These are phyloP conservation scores for Psix sp. DNA, from an alignment of 1,140 invertebrate genomes.

Conservation along the genomic window DNA sequence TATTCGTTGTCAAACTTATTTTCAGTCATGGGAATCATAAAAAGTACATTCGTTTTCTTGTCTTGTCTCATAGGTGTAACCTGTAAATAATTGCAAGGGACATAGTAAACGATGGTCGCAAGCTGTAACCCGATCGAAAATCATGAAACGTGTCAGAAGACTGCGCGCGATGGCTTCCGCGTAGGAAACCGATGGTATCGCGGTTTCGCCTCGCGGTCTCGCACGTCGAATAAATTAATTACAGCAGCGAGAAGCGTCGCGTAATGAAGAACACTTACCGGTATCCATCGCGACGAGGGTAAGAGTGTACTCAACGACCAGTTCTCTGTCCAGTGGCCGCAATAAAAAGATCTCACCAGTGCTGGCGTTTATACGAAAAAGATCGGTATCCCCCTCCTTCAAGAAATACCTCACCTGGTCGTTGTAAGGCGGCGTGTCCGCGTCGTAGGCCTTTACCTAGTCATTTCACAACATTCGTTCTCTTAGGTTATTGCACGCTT, in stretches of 20 bases:
- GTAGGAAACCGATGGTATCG: constrained; percentile 56
- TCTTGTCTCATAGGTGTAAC: no score
- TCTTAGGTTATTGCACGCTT: constrained; percentile 52
- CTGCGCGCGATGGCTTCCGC: constrained; percentile 49
- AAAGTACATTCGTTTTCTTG: no score
- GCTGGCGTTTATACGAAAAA: constrained; percentile 92
- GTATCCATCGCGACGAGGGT: constrained; percentile 94
- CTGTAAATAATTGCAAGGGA: no score
- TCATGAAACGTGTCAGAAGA: constrained; percentile 50
- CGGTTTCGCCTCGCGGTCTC: constrained; percentile 25
- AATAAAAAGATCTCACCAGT: constrained; percentile 91
- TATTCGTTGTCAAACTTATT: no score
- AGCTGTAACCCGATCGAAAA: constrained; percentile 37
- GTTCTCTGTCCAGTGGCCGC: constrained; percentile 89
- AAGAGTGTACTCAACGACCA: constrained; percentile 87
- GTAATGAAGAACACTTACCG: constrained; percentile 80
- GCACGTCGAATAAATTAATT: constrained; percentile 61
- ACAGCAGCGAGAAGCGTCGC: constrained; percentile 40
- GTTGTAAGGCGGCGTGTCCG: constrained; percentile 93
- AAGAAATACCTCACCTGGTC: constrained; percentile 93
- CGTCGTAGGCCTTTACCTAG: constrained; percentile 89
- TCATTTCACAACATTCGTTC: constrained; percentile 36
- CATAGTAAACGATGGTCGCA: neutral
- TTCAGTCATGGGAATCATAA: no score
- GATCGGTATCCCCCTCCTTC: constrained; percentile 92